Conservation (phyloP, 92 coral and sea anemone genomes). For the Porites divaricata region DNA sequence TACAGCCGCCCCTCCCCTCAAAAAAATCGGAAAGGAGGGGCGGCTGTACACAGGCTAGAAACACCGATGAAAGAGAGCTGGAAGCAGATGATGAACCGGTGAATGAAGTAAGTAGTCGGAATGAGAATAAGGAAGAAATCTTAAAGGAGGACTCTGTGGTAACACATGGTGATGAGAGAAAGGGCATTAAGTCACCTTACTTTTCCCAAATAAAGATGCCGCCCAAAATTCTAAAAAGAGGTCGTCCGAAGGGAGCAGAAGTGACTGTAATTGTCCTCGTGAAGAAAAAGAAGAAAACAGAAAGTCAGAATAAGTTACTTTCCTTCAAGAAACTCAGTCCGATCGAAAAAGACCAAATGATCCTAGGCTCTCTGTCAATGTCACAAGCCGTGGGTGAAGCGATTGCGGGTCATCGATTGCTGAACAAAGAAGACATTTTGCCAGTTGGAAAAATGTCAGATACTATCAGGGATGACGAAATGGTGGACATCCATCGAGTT, state of each 20-base stretch:
- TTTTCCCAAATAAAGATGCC: conserved; percentile 51
- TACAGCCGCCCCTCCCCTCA: too few relatives aligned
- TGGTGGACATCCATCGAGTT: conserved; percentile 57
- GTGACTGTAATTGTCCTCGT: conserved; percentile 60
- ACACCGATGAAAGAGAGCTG: neutral
- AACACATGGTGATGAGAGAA: neutral
- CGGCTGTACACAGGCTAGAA: too few relatives aligned
- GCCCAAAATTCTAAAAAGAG: conserved; percentile 53
- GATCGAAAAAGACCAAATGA: conserved; percentile 45
- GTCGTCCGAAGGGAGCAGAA: conserved; percentile 66
- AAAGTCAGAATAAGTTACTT: conserved; percentile 14
- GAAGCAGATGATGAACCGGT: neutral
- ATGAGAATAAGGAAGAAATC: neutral
- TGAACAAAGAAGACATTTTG: conserved; percentile 52
- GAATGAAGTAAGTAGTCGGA: neutral
- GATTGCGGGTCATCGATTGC: conserved; percentile 38
- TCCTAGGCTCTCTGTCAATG: conserved; percentile 45
- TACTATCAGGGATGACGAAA: conserved; percentile 51
- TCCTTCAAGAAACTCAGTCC: conserved; percentile 55
- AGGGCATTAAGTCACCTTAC: conserved; percentile 1
- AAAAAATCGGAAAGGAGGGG: too few relatives aligned
- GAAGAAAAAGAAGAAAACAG: conserved; percentile 42
- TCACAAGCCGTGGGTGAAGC: conserved; percentile 61
- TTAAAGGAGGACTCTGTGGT: neutral
- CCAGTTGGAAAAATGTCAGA: conserved; percentile 42